Percentiles rank a stretch among this genome's conserved stretches.
These are phyloP conservation scores for Echiichthys vipera DNA, from an alignment of 2,797 vertebrate genomes.

Conservation along the genomic window DNA sequence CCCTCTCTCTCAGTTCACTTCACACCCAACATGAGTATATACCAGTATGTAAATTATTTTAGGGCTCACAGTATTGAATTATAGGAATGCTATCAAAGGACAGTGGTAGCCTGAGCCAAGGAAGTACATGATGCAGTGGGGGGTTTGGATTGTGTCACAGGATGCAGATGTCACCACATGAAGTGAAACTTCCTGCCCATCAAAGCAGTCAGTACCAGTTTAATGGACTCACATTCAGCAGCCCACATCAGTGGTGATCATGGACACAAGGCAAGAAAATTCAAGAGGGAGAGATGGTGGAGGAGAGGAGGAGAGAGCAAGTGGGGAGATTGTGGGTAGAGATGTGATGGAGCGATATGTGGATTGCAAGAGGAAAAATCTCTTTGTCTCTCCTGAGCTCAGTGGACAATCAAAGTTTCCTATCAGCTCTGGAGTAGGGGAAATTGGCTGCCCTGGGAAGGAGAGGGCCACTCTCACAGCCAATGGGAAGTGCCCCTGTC, in stretches of 20 bases:
- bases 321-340: conserved; percentile 63
- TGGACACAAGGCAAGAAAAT: conserved; percentile 58
- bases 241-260: conserved; percentile 63
- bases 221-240: conserved; percentile 73
- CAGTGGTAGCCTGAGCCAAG: conserved; percentile 64
- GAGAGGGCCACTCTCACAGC: conserved; percentile 84
- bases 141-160: conserved; percentile 74
- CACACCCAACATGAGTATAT: conserved; percentile 31
- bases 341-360: conserved; percentile 78
- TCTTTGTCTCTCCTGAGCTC: conserved; percentile 82
- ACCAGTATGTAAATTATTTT: conserved; percentile 24
- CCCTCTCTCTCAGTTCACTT: conserved; percentile 29
- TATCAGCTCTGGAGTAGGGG: conserved; percentile 85
- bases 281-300: conserved; percentile 43
- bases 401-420: conserved; percentile 86
- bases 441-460: conserved; percentile 87
- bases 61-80: conserved; percentile 21
- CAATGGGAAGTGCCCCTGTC: conserved; percentile 88
- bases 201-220: conserved; percentile 73
- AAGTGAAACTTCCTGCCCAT: conserved; percentile 82
- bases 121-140: conserved; percentile 54
- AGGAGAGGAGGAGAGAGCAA: conserved; percentile 60
- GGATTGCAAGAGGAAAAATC: conserved; percentile 82
- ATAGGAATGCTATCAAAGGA: conserved; percentile 49
- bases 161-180: conserved; percentile 79